Base-by-base conservation (phyloP, 2,888 invertebrate genomes). In the Acholoe squamosa region DNA sequence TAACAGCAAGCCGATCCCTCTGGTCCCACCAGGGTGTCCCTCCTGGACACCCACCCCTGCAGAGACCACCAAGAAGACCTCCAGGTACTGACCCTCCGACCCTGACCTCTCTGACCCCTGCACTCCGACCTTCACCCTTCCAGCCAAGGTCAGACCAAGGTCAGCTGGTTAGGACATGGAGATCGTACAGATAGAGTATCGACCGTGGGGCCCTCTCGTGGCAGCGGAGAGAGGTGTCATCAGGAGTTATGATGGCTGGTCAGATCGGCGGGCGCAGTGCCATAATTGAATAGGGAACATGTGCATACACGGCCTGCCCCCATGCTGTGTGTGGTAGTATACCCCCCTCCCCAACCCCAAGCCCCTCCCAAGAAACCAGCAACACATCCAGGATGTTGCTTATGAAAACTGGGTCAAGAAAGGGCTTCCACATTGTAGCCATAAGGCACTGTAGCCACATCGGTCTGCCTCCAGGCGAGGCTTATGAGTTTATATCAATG, bases 1-100 rank as follows among this genome's bases (percentile, higher is more conserved):
- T 86, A 86, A 86, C 52, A 86, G 52, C 54, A n/a, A 54, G 86
- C 31, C 86, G 86, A 54, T 86, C n/a, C 84, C 33, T 84, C 51
- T 43, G 34, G 34, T 84, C 84, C 43, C 84, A 43, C 71, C 71
- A 71, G 71, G 71, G 71, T 25, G 31, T 1, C 71, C 71, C 25
- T 71, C n/a, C 71, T 28, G 71, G 71, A 71, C 71, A 71, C 71
- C 28, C 71, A 28, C 71, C 71, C 71, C 71, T 28, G 28, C 28
- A 14, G 71, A 28, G 71, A 71, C 71, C 71, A 71, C 71, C 71
- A 14, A 0, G 71, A 28, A 22, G 80, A 80, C 80, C 80, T 22
- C 22, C 80, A 19, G 34, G 43, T 43, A 33, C 31, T 43, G 43
- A 33, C 80, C 43, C 19, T 33, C 80, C 61, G 61, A n/a, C 61